A percentile compares a stretch with the other conserved stretches of the same genome.
phyloP scores from a whole-genome alignment of 1,140 invertebrate species.

The Rhopalosiphum padi region DNA sequence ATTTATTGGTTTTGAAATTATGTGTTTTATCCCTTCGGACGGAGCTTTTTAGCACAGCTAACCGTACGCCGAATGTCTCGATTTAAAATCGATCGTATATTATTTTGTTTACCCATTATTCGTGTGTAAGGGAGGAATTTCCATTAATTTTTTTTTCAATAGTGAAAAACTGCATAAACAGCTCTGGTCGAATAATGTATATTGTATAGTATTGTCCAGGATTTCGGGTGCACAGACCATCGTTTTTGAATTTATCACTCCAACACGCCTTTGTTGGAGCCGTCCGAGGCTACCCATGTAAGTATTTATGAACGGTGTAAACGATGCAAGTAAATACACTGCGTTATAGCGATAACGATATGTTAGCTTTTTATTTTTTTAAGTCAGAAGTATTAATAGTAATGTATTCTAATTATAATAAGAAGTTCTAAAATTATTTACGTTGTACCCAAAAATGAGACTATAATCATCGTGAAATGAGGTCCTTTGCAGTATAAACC shows the following conservation, averaged over 20 bases:
- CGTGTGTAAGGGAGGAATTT: not conserved
- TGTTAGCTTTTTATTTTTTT: no score
- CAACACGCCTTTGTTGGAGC: not conserved
- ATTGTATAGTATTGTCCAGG: not conserved
- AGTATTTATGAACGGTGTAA: no score
- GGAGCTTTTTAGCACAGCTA: not conserved
- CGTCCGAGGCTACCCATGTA: no score
- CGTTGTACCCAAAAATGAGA: not conserved
- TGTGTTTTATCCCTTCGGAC: not conserved
- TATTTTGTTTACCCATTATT: not conserved
- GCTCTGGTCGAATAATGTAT: not conserved
- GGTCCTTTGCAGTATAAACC: not conserved
- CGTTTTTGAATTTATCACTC: slow-evolving; percentile 6
- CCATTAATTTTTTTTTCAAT: not conserved
- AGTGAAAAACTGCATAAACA: slow-evolving; percentile 30
- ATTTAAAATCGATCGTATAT: slow-evolving; percentile 12
- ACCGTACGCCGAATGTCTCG: not conserved
- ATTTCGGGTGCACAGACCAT: not conserved
- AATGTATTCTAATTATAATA: not conserved
- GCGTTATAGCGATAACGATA: no score
- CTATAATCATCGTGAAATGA: not conserved
- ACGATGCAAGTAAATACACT: no score
- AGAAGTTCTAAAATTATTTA: not conserved
- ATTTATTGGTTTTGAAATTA: not conserved
- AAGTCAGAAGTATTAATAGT: no score